Evolutionary conservation across 2,888 invertebrate species (phyloP), one percentile per base, ranked within the genome.

Genomic region (Xanthorhoe spadicearia): DNA sequence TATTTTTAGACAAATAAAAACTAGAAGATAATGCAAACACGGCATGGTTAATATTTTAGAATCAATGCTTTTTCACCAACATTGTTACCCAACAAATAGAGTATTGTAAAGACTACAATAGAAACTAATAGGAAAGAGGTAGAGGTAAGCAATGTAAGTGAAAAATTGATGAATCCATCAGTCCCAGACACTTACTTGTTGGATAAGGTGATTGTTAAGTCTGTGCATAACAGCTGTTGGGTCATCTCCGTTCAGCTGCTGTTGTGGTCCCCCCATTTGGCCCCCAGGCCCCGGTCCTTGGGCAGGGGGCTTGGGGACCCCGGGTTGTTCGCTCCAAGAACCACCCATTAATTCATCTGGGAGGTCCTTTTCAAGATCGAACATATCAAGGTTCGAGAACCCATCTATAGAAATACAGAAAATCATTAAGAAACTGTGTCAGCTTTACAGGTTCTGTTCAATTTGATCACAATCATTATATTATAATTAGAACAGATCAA

Each of bases 311-410:
- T 96, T 97, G 70, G 95, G 95, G 80, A 95, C 94, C 70, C 94
- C 94, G 70, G 92, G 87, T 76, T 95, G 95, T 83, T 96, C 96
- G 43, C 96, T 95, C 97, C 97, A 97, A 77, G 96, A 95, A 75
- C 95, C 94, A 65, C 95, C 95, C 89, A 97, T 96, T 75, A 98
- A 94, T 90, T 98, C 98, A 92, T 98, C 98, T 53, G 98, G 98
- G 79, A 98, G 95, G 90, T 97, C 97, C 91, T 97, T 97, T 91
- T 98, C 98, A 89, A 98, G 94, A 92, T 97, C 97, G 88, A 97
- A 96, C 95, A 97, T 97, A 85, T 96, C 96, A 74, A 96, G 95
- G 93, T 96, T 97, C 76, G 97, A 96, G 88, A 96, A 95, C 87
- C 96, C 95, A 95, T 97, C 97, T 96, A 91, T 75, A 82, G 82